Base-by-base conservation (phyloP, 2,113 vertebrate genomes). In the Ophthalmolycus amberensis region DNA sequence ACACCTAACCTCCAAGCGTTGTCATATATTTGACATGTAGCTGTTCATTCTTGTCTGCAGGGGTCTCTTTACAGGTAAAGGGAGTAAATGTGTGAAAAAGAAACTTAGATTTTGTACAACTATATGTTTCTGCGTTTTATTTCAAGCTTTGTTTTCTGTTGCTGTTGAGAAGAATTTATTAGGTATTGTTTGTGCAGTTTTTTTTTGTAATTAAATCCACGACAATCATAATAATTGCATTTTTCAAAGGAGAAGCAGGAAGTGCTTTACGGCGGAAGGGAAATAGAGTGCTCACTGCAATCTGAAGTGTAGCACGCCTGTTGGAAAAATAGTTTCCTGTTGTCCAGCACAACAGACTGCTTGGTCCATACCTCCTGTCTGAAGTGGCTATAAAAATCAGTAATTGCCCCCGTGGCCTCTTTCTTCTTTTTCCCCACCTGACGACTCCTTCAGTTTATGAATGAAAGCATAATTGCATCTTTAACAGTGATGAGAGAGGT, bases 1-100 rank as follows among this genome's bases (percentile, higher is more conserved):
- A 90, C 88, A 84, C 69, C 42, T 84, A 71, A 88, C 90, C 86
- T 86, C 76, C 67, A 71, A 79, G 63, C 58, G 44, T 46, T 73
- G 40, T 81, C n/a, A 56, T 83, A 40, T 75, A 54, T 84, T 80
- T 67, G 58, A 46, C 63, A 46, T 70, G 56, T 42, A 54, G 69
- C 69, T 16, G 10, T 15, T 62, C 32, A 27, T 22, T 63, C 40
- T 34, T 42, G 6, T 50, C 44, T 72, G 32, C 44, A 29, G 52
- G 65, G 7, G 27, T 65, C 56, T 46, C 34, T 72, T 65, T 12
- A 9, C 40, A 59, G 29, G 14, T 37, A 18, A 34, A 22, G 0
- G 18, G 4, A 40, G 50, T 44, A 16, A 34, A 42, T 44, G 4
- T 4, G 9, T 58, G 40, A 12, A 46, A 50, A 58, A 40, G 3